A percentile compares a stretch with the other conserved stretches of the same genome.
Conservation (phyloP, 2,888 invertebrate genomes). For the Drosophila glabriapex region DNA sequence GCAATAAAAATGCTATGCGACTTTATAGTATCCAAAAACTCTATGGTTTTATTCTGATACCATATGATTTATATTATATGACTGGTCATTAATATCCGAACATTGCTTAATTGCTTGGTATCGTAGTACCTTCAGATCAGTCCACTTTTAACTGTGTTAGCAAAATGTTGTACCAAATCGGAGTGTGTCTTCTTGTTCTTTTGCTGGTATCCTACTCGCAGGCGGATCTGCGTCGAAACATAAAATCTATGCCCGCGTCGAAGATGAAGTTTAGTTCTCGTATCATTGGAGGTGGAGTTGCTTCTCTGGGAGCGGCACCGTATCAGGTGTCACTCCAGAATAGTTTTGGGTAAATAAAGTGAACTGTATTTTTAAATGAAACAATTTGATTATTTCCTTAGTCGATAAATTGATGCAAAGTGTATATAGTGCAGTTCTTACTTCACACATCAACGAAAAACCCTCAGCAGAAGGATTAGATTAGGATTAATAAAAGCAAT, state of each 20-base stretch:
- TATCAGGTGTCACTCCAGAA: constrained; percentile 84
- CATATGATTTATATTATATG: constrained; percentile 44
- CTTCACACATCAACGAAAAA: not conserved
- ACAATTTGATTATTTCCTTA: not conserved
- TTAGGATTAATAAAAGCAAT: not conserved
- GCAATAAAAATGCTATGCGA: constrained; percentile 56
- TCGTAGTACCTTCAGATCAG: constrained; percentile 43
- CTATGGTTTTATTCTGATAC: constrained; percentile 47
- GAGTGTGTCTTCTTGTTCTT: constrained; percentile 20
- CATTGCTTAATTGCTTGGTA: constrained; percentile 36
- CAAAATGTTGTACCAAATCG: constrained; percentile 59
- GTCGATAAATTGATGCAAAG: not conserved
- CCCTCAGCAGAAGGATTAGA: not conserved
- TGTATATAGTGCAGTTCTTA: not conserved
- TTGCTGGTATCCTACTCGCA: constrained; percentile 40
- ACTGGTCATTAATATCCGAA: constrained; percentile 66
- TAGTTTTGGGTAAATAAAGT: constrained; percentile 43
- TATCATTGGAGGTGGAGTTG: constrained; percentile 76
- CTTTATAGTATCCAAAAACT: constrained; percentile 49
- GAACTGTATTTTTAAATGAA: not conserved
- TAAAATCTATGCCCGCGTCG: constrained; percentile 14
- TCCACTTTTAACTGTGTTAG: constrained; percentile 45
- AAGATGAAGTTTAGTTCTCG: constrained; percentile 44
- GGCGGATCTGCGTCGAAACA: constrained; percentile 36
- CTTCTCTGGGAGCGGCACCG: constrained; percentile 71